Evolutionary conservation across 2,113 vertebrate species (phyloP), one percentile per base, ranked within the genome.

Genomic region (Puffinus mauretanicus): DNA sequence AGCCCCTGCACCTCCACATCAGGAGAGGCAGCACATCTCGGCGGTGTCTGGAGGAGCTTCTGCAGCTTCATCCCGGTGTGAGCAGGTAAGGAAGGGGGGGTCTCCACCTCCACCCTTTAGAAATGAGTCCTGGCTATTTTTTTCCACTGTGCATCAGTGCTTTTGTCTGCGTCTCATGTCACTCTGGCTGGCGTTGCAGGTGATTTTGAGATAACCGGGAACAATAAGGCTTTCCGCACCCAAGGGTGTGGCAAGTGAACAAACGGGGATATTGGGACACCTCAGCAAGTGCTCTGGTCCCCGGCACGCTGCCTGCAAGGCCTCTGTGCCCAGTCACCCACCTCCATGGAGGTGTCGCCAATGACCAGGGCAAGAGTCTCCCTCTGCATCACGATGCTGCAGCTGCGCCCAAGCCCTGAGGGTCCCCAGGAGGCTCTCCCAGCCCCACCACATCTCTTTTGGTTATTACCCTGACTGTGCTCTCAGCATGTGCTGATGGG

Each of bases 271-370:
- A 49, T 73, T 88, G 49, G 78, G 58, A 92, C 88, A 88, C 71
- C 75, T 93, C 67, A 38, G 66, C 82, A 82, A 82, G 75, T 72
- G 22, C 10, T 62, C 49, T 70, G 49, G 51, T 76, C 61, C 36
- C 26, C 10, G 0, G 3, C 34, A 92, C 0, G 1, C 11, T 25
- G n/a, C 52, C 32, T 14, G 62, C 40, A 69, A 77, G 51, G 49
- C 18, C 30, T 86, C 38, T 66, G 79, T 40, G 15, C 49, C 71
- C 62, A 51, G 38, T 30, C 36, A 54, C 46, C 22, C 10, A 3
- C 34, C 40, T 78, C 36, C 22, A 55, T 1, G 0, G 57, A 44
- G 17, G 5, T 27, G 24, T 70, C 36, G n/a, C n/a, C 0, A 0
- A 7, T 44, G 40, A 57, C 40, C 22, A n/a, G 10, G 27, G 52